Evolutionary conservation across 2,113 vertebrate species (phyloP), one percentile per base, ranked within the genome.

Genomic region (Tenrec ecaudatus): DNA sequence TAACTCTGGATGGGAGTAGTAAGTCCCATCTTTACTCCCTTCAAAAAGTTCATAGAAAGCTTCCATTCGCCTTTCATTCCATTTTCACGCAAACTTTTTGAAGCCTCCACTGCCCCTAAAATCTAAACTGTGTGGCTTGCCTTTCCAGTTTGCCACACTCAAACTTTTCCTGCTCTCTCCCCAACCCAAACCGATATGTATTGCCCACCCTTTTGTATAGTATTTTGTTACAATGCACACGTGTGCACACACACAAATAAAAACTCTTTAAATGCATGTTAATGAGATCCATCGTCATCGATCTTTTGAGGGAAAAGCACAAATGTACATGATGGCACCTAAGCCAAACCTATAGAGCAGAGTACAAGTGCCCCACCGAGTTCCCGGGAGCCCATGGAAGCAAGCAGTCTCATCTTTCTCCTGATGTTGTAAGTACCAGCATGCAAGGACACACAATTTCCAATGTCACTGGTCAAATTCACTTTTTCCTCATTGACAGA

Each of bases 201-300:
- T 12, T 83, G 58, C 80, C n/a, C 38, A 15, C 40, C 8, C 1
- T 88, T 27, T 95, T 38, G 17, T 15, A 71, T 71, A 33, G 14
- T 71, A 33, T n/a, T 89, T 27, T 75, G 27, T 66, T 75, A 29
- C 76, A 9, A 64, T 68, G 7, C 19, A 10, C 15, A 27, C 5
- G 15, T 25, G 22, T 36, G 5, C 27, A 2, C 40, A 31, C n/a
- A 40, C 40, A 40, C 40, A 40, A 62, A 53, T 31, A 14, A 82
- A 86, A 95, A 22, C 43, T 68, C 15, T 76, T 87, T 71, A 71
- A 68, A 71, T 71, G 68, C 31, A n/a, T 91, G 93, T 80, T 25
- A 62, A 31, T 84, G 31, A 15, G n/a, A 47, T 80, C 76, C 29
- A 14, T 77, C 71, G 58, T 57, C 66, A 66, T 40, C 31, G 36